These are phyloP conservation scores for Stichodactyla mertensii DNA, from an alignment of 64 coral and sea anemone species.

Conservation along the genomic window DNA sequence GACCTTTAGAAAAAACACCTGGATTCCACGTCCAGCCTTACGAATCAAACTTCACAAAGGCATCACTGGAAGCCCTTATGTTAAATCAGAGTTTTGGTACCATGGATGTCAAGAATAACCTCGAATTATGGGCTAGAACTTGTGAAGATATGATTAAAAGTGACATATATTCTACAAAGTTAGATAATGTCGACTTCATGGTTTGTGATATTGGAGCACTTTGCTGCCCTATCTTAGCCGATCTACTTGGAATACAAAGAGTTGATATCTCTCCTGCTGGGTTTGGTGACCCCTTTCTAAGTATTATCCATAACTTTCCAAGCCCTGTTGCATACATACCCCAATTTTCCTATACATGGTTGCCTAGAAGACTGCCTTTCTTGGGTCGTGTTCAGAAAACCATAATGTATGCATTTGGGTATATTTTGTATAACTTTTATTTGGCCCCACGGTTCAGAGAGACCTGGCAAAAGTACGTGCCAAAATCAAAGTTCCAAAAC, in stretches of 20 bases:
- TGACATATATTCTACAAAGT: conserved; percentile 28
- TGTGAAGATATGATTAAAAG: conserved; percentile 18
- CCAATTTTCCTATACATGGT: conserved; percentile 19
- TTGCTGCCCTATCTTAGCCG: conserved; percentile 63
- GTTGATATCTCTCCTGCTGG: conserved; percentile 69
- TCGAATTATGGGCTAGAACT: neutral
- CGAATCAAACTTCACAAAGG: conserved; percentile 25
- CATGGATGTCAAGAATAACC: neutral
- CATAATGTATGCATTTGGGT: conserved; percentile 48
- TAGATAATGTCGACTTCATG: conserved; percentile 37
- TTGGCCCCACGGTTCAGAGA: conserved; percentile 42
- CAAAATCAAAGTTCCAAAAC: conserved; percentile 37
- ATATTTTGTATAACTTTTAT: conserved; percentile 22
- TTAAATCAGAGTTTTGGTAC: conserved; percentile 31
- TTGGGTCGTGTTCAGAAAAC: conserved; percentile 32
- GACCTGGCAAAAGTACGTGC: conserved; percentile 32
- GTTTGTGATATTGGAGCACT: conserved; percentile 61
- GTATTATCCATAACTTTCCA: conserved; percentile 76
- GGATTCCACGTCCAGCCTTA: conserved; percentile 38
- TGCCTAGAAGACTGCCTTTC: conserved; percentile 32
- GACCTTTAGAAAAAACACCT: neutral
- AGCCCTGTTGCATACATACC: conserved; percentile 54
- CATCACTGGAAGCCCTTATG: conserved; percentile 42
- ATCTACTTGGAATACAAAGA: conserved; percentile 48
- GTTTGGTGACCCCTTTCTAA: conserved; percentile 67